Base-by-base conservation (phyloP, 2,888 invertebrate genomes). In the Cremastinae sp. region DNA sequence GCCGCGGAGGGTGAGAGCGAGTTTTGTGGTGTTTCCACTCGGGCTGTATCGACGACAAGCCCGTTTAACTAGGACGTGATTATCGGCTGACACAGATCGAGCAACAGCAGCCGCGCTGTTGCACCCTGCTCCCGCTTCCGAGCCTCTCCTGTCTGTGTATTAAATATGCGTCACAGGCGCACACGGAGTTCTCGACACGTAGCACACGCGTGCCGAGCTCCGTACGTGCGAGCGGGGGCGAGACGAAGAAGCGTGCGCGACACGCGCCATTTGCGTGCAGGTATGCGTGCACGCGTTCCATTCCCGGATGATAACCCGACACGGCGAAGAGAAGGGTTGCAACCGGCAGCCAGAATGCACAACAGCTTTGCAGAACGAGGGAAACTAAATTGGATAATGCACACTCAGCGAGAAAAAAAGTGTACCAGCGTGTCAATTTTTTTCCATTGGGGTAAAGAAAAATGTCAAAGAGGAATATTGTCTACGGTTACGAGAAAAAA, bases 21-120 rank as follows among this genome's bases (percentile, higher is more conserved):
- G 75, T 72, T 76, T 76, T 76, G 68, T 28, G 68, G 72, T 38
- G 68, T 72, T 68, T 72, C 68, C 66, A 62, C 75, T 72, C 62
- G 58, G 51, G 41, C 64, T 68, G 47, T 69, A 49, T 28, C 28
- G 68, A 59, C 66, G 58, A 68, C 75, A 53, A 64, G 64, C 72
- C 68, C 78, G 54, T 81, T 82, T 79, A 84, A 84, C 83, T 80
- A 81, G 81, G 81, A 80, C 74, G 74, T 78, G 64, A 78, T 80
- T 78, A 80, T 80, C 76, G 74, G 71, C 73, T 78, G 79, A 78
- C 75, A 79, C 79, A 79, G 74, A 79, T 80, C 78, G 78, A 74
- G 73, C 79, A 66, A 16, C 54, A 62, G 62, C 49, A 45, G 18
- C 51, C 20, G 20, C 41, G 59, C 56, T 66, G 75, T 73, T 72